Base-by-base conservation (phyloP, 2,113 vertebrate genomes). In the Diadophis punctatus region DNA sequence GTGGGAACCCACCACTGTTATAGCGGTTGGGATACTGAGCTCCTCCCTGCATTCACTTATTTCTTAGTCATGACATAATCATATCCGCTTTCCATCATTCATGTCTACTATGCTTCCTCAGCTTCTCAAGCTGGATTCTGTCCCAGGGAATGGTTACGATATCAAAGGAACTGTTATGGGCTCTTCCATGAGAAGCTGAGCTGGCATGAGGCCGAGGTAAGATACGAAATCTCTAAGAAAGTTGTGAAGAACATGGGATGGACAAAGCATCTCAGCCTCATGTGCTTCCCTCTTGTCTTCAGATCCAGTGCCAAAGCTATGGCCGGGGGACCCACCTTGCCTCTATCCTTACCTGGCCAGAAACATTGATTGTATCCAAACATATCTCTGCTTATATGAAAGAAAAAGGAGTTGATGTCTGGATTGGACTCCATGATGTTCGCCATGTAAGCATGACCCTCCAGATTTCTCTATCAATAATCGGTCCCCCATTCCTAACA, bases 371-470 rank as follows among this genome's bases (percentile, higher is more conserved):
- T 43, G 25, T 86, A 84, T 43, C 80, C 12, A 4, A 52, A 14
- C 39, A 87, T 23, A 87, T 91, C 23, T 43, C 20, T 34, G 39
- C 20, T 52, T 52, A 68, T 49, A 58, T 87, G n/a, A 11, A 52
- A 49, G n/a, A 52, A 39, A 22, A 11, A 10, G 39, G 23, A 1
- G 68, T 80, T 2, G 14, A 68, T 52, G 91, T 87, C 58, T 87
- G 91, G 91, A 87, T 91, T 52, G 86, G 85, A 8, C 91, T 91
- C 46, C 48, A 27, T 52, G 91, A 91, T 88, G 46, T 52, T 86
- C 58, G 3, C 4, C 55, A 87, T 22, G 91, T 87, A n/a, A 91
- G 91, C 18, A 22, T 3, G 16, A 39, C 16, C 16, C 16, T 80
- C 68, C 68, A 9, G 7, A 39, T 80, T 39, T 80, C 14, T 39